These are phyloP conservation scores for Fopius arisanus DNA, from an alignment of 1,140 invertebrate species.

Conservation along the genomic window DNA sequence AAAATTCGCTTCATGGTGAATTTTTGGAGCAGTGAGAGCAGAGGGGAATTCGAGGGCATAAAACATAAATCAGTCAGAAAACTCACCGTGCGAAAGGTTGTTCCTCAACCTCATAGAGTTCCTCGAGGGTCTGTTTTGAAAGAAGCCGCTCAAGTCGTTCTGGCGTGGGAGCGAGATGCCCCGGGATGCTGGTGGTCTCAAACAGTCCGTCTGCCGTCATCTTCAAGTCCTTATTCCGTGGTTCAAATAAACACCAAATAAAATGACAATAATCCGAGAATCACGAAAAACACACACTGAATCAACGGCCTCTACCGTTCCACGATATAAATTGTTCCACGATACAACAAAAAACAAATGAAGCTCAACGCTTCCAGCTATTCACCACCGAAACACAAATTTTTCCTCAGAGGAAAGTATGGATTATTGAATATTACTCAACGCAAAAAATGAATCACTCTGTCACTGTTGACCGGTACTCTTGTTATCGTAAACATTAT, in stretches of 20 bases:
- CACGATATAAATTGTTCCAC: background rate
- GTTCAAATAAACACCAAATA: background rate
- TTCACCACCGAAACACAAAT: background rate
- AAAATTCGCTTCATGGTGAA: background rate
- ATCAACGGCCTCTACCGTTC: background rate
- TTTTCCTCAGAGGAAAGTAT: background rate
- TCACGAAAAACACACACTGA: background rate
- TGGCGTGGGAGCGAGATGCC: conserved; percentile 64
- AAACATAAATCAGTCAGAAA: conserved; percentile 13
- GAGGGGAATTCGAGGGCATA: background rate
- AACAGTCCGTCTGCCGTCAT: conserved; percentile 62
- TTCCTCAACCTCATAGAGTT: conserved; percentile 66
- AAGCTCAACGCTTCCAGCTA: background rate
- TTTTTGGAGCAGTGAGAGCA: background rate
- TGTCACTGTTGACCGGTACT: conserved; percentile 36
- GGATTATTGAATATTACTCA: conserved; percentile 11
- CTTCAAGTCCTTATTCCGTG: background rate
- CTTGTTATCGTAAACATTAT: conserved; percentile 20
- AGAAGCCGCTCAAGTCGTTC: conserved; percentile 63
- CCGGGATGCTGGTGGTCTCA: conserved; percentile 62
- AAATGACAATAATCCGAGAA: background rate
- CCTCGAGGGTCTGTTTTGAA: conserved; percentile 63
- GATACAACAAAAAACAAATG: background rate
- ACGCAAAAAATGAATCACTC: conserved; percentile 36
- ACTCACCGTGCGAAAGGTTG: conserved; percentile 66